Evolutionary conservation across 1,140 invertebrate species (phyloP).

Genomic region (Caenorhabditis latens): DNA sequence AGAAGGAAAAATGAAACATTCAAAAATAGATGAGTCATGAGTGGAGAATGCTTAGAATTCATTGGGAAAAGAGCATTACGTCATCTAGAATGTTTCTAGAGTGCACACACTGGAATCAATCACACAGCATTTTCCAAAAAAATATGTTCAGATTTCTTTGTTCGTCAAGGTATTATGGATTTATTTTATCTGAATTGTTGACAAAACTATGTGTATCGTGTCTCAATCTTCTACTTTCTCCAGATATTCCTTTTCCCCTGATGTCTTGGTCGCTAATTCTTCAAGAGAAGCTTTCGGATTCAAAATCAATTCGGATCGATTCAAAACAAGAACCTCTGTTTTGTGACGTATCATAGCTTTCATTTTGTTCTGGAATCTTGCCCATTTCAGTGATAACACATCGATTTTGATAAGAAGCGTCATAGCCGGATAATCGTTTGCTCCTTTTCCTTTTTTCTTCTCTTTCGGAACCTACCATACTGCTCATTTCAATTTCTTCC

Average conservation of each 20-base stretch:
- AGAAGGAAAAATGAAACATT: not conserved
- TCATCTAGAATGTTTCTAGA: not conserved
- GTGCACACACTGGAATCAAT: not conserved
- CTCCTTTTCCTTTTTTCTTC: not conserved
- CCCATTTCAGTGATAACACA: not conserved
- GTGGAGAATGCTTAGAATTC: not conserved
- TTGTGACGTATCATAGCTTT: too few species aligned
- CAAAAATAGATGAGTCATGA: not conserved
- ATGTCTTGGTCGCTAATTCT: too few species aligned
- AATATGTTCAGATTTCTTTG: too few species aligned
- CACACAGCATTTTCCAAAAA: not conserved
- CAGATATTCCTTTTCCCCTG: too few species aligned
- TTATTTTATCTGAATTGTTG: too few species aligned
- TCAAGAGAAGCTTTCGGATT: too few species aligned
- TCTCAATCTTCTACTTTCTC: too few species aligned
- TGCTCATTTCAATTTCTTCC: slow-evolving; percentile 48
- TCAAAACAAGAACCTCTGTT: too few species aligned
- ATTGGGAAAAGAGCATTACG: not conserved
- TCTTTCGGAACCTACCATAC: slow-evolving; percentile 6
- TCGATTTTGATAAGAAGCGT: not conserved
- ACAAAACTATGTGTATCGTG: too few species aligned
- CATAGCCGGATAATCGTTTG: not conserved
- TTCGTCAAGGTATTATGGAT: too few species aligned
- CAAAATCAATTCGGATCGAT: too few species aligned
- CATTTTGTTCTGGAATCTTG: too few species aligned